Evolutionary conservation across 2,888 invertebrate species (phyloP).

Genomic region (Epirrhoe alternata): DNA sequence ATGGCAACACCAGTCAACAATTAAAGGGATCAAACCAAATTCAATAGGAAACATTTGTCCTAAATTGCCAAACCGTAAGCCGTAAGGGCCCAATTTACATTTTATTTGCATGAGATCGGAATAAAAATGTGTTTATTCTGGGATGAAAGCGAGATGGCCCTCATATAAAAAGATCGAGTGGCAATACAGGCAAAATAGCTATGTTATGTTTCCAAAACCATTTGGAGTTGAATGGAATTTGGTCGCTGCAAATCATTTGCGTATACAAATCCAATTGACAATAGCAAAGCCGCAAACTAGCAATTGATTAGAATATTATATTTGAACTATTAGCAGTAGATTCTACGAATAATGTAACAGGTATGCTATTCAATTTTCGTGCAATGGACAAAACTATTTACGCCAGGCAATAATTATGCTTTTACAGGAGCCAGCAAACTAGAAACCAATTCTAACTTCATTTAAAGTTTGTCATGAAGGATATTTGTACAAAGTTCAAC

Average conservation of each 20-base stretch:
- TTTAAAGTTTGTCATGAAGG: too few species aligned
- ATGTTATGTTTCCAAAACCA: slow-evolving; percentile 59
- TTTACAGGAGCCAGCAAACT: neutral
- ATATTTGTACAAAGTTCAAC: too few species aligned
- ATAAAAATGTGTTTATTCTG: slow-evolving; percentile 82
- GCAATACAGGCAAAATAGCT: slow-evolving; percentile 65
- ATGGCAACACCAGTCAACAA: slow-evolving; percentile 58
- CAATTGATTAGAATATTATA: slow-evolving; percentile 1
- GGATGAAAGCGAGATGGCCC: slow-evolving; percentile 70
- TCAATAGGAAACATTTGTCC: slow-evolving; percentile 78
- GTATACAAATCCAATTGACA: slow-evolving; percentile 3
- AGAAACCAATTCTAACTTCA: too few species aligned
- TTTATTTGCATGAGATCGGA: slow-evolving; percentile 79
- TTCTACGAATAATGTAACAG: neutral
- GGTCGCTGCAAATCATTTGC: slow-evolving; percentile 44
- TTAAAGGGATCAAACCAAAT: slow-evolving; percentile 77
- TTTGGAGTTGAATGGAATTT: slow-evolving; percentile 61
- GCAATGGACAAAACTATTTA: neutral
- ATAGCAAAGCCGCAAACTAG: slow-evolving; percentile 5
- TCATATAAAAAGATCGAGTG: slow-evolving; percentile 71
- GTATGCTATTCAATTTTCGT: neutral
- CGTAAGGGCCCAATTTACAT: slow-evolving; percentile 78
- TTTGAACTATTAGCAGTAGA: neutral
- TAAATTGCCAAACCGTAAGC: slow-evolving; percentile 77
- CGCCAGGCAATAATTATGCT: neutral